Conservation (phyloP, 2,888 invertebrate species). For the Ischnus inquisitorius region DNA sequence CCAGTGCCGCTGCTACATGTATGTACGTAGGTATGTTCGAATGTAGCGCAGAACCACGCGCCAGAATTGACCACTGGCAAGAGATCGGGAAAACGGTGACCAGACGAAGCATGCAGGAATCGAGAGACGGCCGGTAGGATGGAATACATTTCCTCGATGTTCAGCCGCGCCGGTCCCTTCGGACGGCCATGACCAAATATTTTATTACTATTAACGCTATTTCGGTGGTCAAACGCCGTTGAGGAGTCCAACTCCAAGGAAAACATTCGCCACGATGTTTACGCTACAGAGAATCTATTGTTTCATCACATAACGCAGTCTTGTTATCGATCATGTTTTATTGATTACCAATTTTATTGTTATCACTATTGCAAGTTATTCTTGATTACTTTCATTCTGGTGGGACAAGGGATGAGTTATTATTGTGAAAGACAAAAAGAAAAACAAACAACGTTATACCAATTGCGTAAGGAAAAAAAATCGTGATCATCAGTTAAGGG, state of each 20-base stretch:
- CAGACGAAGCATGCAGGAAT: constrained; percentile 49
- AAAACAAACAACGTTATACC: not conserved
- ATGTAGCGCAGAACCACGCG: constrained; percentile 30
- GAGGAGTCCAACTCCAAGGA: not conserved
- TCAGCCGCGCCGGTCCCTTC: constrained; percentile 53
- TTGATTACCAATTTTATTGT: not conserved
- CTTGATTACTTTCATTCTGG: not conserved
- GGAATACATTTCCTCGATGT: constrained; percentile 60
- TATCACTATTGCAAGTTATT: not conserved
- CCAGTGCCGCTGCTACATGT: not conserved
- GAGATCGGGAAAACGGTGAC: constrained; percentile 52
- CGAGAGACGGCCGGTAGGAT: constrained; percentile 51
- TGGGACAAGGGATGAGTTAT: not conserved
- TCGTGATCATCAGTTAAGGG: no score
- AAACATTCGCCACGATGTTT: constrained; percentile 8
- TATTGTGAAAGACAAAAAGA: not conserved
- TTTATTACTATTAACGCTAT: constrained; percentile 71
- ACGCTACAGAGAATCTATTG: constrained; percentile 3
- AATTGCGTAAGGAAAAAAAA: no score
- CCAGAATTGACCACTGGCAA: constrained; percentile 39
- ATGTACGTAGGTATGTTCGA: constrained; percentile 24
- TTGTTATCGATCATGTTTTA: not conserved
- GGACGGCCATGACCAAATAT: constrained; percentile 67
- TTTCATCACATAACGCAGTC: not conserved
- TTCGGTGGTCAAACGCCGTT: constrained; percentile 39